Conservation (phyloP, 2,797 vertebrate species). For the Perdix hodgsoniae region DNA sequence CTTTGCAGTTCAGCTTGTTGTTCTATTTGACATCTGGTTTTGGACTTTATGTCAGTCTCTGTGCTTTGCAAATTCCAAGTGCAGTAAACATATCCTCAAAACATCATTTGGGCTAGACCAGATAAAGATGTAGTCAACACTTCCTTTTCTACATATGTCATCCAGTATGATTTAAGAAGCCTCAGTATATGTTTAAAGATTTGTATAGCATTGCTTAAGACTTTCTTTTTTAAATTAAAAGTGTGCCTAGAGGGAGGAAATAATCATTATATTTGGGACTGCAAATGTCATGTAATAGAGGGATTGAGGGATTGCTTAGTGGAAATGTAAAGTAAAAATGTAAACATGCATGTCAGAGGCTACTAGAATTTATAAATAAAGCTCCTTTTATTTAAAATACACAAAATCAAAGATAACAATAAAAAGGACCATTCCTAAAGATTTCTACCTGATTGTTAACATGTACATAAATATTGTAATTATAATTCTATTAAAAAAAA, state of each 20-base stretch:
- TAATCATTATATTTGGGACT: background rate
- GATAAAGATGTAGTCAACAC: background rate
- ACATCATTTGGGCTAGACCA: background rate
- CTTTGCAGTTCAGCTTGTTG: background rate
- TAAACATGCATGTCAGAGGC: background rate
- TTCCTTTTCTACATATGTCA: background rate
- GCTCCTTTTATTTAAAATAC: background rate
- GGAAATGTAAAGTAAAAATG: background rate
- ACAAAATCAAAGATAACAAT: background rate
- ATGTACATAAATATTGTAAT: slow-evolving; percentile 66
- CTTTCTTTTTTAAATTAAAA: slow-evolving; percentile 29
- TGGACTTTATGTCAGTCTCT: background rate
- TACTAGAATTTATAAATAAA: slow-evolving; percentile 20
- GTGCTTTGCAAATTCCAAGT: background rate
- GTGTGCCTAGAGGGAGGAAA: background rate
- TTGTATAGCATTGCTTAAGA: background rate
- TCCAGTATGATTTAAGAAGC: background rate
- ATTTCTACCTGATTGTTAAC: slow-evolving; percentile 44
- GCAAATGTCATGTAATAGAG: background rate
- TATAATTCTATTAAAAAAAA: slow-evolving; percentile 61
- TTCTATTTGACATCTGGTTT: background rate
- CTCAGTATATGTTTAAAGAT: background rate
- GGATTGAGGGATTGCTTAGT: background rate
- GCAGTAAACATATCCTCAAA: background rate
- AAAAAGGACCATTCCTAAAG: background rate